Percentiles rank a stretch among this genome's conserved stretches.
These are phyloP conservation scores for Axea sp. DNA, from an alignment of 2,888 invertebrate genomes.

Conservation along the genomic window DNA sequence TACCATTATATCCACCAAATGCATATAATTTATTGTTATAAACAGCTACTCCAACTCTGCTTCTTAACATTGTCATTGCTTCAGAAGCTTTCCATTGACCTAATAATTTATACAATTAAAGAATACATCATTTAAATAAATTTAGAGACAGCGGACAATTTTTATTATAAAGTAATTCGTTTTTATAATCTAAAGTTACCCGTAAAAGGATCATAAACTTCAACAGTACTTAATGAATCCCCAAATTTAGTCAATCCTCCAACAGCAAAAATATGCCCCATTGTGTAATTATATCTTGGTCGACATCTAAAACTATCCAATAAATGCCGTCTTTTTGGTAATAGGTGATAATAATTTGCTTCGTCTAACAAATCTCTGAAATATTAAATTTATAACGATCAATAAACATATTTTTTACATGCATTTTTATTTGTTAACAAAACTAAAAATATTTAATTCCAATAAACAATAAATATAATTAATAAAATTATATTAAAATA, in stretches of 20 bases:
- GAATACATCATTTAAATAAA: no score
- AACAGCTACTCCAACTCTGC: slow-evolving; percentile 91
- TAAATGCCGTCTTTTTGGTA: slow-evolving; percentile 90
- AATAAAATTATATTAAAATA: no score
- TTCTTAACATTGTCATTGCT: slow-evolving; percentile 91
- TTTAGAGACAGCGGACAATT: no score
- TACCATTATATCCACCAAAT: slow-evolving; percentile 91
- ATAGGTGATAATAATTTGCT: slow-evolving; percentile 91
- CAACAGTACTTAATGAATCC: slow-evolving; percentile 91
- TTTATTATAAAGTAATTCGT: no score
- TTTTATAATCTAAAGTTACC: slow-evolving; percentile 70
- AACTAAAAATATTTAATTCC: no score
- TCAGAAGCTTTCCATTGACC: slow-evolving; percentile 88
- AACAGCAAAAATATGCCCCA: slow-evolving; percentile 91
- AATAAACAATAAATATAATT: no score
- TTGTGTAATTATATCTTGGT: slow-evolving; percentile 86
- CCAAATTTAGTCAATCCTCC: slow-evolving; percentile 92
- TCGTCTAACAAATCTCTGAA: slow-evolving; percentile 90
- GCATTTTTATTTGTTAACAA: no score
- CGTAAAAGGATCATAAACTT: slow-evolving; percentile 87
- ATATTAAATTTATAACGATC: slow-evolving; percentile 46
- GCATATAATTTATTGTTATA: slow-evolving; percentile 88
- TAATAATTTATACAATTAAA: no score
- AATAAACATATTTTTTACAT: no score
- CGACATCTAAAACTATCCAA: slow-evolving; percentile 88